Conservation (phyloP, 1,140 invertebrate genomes). For the Bombus turneri region DNA sequence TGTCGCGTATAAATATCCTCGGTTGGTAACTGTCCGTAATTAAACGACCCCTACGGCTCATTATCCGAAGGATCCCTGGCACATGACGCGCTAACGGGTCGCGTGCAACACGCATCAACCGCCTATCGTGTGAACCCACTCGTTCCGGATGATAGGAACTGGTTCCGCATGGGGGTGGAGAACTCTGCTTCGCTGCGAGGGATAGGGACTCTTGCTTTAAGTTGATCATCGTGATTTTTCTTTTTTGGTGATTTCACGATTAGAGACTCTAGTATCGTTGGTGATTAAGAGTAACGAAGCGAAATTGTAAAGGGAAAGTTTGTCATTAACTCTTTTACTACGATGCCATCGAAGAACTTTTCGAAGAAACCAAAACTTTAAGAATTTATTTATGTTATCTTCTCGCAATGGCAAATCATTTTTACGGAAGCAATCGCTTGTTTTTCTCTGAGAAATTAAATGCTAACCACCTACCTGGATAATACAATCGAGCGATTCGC, state of each 20-base stretch:
- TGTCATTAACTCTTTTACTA: no score
- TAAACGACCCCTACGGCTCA: conserved; percentile 1
- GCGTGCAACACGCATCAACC: neutral
- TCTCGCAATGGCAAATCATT: no score
- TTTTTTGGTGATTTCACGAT: neutral
- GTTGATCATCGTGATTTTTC: neutral
- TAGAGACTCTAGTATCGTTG: neutral
- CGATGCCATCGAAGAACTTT: no score
- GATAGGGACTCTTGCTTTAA: no score
- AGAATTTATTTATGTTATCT: no score
- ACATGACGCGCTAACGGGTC: neutral
- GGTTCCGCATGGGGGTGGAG: neutral
- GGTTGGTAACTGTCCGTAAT: conserved; percentile 29
- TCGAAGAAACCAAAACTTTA: no score
- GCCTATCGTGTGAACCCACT: neutral
- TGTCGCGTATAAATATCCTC: neutral
- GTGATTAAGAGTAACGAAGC: no score
- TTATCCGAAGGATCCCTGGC: neutral
- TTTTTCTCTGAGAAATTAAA: no score
- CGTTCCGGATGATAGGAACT: neutral
- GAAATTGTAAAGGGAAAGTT: no score
- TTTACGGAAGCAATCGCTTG: no score
- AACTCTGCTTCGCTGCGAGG: neutral
- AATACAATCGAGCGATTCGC: no score
- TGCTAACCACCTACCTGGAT: no score